phyloP scores from a whole-genome alignment of 2,888 invertebrate species.

The Chironomus riparius region DNA sequence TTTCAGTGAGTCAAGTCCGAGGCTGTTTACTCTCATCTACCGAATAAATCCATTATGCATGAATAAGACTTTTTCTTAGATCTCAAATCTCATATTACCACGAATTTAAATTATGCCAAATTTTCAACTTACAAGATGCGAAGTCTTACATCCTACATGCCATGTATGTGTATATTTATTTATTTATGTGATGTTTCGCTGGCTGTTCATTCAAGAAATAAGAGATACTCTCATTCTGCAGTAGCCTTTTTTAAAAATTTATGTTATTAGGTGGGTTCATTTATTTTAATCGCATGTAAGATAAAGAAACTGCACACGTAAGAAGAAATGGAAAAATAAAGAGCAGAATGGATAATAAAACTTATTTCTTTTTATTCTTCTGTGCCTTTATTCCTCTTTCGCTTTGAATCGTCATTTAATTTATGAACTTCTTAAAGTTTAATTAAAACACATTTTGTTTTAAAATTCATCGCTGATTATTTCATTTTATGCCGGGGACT shows the following conservation, averaged over 20 bases:
- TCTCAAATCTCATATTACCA: background rate
- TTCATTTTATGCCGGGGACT: background rate
- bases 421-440: slow-evolving; percentile 24
- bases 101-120: background rate
- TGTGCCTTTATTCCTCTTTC: background rate
- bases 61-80: background rate
- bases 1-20: too few species aligned
- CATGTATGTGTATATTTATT: background rate
- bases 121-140: background rate
- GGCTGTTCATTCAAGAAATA: background rate
- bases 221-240: background rate
- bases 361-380: background rate
- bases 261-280: slow-evolving; percentile 20
- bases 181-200: too few species aligned
- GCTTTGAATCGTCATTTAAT: slow-evolving; percentile 3
- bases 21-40: background rate
- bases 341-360: background rate
- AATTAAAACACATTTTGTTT: slow-evolving; percentile 22
- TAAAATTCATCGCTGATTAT: background rate
- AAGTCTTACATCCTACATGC: background rate
- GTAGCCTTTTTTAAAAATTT: slow-evolving; percentile 15
- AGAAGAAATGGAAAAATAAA: background rate
- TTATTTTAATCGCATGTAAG: slow-evolving; percentile 22
- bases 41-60: background rate
- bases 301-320: background rate